Percentiles rank a stretch among this genome's conserved stretches.
Conservation (phyloP, 2,113 vertebrate species). For the Carassius carassius region DNA sequence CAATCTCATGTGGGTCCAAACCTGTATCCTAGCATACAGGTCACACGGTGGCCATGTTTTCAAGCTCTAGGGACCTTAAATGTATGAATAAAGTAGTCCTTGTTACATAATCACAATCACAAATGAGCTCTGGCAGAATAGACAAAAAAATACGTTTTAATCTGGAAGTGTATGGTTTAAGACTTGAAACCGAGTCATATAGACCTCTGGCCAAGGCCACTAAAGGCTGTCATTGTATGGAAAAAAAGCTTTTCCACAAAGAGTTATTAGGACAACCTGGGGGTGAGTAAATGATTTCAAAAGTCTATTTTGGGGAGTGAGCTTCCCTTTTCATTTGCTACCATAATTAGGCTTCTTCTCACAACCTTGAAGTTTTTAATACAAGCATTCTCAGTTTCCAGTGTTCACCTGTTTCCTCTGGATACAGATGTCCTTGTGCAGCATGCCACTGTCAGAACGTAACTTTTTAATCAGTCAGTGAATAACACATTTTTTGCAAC, state of each 20-base stretch:
- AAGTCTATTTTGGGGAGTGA: not conserved
- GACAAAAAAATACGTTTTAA: not conserved
- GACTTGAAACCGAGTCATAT: not conserved
- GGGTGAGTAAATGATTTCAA: not conserved
- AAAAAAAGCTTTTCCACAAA: no score
- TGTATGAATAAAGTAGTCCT: not conserved
- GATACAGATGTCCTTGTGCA: constrained; percentile 32
- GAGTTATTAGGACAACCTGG: no score
- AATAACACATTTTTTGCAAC: not conserved
- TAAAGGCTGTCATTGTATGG: no score
- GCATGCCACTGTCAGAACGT: not conserved
- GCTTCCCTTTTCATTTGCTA: not conserved
- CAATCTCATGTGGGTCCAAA: not conserved
- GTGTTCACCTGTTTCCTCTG: not conserved
- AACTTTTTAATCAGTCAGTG: not conserved
- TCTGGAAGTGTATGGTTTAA: not conserved
- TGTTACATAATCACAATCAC: not conserved
- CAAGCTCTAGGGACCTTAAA: not conserved
- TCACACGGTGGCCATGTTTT: not conserved
- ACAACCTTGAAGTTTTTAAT: not conserved
- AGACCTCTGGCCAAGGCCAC: not conserved
- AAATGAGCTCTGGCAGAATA: not conserved
- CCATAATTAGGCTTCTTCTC: not conserved
- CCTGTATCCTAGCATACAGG: not conserved
- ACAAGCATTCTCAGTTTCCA: not conserved